phyloP scores from a whole-genome alignment of 2,888 invertebrate genomes.

The Lycia hirtaria region DNA sequence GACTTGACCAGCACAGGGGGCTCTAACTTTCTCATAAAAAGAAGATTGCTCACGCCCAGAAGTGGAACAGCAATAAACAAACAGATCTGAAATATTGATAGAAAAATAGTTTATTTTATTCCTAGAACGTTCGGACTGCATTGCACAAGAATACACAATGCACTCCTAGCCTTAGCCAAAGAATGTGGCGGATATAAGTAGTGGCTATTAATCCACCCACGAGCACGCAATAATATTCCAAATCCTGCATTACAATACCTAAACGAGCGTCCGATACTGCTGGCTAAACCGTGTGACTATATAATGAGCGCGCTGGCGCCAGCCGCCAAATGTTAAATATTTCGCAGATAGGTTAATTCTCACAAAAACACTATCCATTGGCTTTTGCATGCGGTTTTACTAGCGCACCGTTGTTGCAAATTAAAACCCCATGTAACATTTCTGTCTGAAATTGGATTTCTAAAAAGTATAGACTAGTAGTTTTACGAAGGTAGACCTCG shows the following conservation, averaged over 20 bases:
- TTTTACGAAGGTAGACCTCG: too few relatives aligned
- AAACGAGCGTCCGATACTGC: slow-evolving; percentile 1
- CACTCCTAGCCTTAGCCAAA: slow-evolving; percentile 5
- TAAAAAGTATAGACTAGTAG: too few relatives aligned
- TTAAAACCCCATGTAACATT: too few relatives aligned
- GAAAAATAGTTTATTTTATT: not conserved
- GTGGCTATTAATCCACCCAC: not conserved
- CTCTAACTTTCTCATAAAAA: too few relatives aligned
- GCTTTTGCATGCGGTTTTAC: not conserved
- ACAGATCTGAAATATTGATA: not conserved
- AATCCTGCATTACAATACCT: slow-evolving; percentile 10
- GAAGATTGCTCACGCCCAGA: too few relatives aligned
- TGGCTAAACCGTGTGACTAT: not conserved
- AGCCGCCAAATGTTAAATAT: slow-evolving; percentile 10
- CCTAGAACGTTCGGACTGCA: not conserved
- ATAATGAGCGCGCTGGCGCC: slow-evolving; percentile 10
- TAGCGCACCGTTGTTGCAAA: not conserved
- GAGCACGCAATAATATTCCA: not conserved
- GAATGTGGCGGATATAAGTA: not conserved
- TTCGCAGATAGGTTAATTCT: slow-evolving; percentile 5
- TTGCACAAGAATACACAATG: slow-evolving; percentile 2
- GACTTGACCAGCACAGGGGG: too few relatives aligned
- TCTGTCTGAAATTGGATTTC: too few relatives aligned
- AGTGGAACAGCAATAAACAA: too few relatives aligned
- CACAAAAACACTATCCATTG: not conserved